phyloP scores from a whole-genome alignment of 2,888 invertebrate genomes.

The Dascillus cervinus region DNA sequence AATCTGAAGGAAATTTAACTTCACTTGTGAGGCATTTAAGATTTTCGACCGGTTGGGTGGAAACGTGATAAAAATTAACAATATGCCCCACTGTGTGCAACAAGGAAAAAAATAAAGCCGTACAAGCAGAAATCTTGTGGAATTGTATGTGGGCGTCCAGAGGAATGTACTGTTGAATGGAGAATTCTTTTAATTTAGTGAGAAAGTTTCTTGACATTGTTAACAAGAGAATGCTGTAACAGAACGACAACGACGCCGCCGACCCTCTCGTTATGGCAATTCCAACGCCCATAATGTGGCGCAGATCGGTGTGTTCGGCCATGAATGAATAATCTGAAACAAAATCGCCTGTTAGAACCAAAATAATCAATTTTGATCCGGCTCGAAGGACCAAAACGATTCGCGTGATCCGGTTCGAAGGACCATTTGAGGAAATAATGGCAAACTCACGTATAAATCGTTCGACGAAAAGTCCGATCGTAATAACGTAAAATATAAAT shows the following conservation, averaged over 20 bases:
- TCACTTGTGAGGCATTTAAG: slow-evolving; percentile 87
- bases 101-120: slow-evolving; percentile 86
- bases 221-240: slow-evolving; percentile 81
- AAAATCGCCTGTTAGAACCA: background rate
- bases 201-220: slow-evolving; percentile 91
- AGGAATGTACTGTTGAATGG: slow-evolving; percentile 89
- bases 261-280: slow-evolving; percentile 93
- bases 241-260: slow-evolving; percentile 89
- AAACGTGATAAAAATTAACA: slow-evolving; percentile 95
- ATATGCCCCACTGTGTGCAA: slow-evolving; percentile 91
- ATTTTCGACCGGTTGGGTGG: slow-evolving; percentile 90
- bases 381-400: too few species aligned
- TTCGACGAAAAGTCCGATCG: slow-evolving; percentile 88
- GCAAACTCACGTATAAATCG: slow-evolving; percentile 76
- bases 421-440: too few species aligned
- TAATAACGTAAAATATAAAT: slow-evolving; percentile 90
- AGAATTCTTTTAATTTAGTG: slow-evolving; percentile 89
- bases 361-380: slow-evolving; percentile 1
- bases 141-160: slow-evolving; percentile 93
- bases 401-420: too few species aligned
- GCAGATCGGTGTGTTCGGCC: slow-evolving; percentile 89
- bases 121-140: slow-evolving; percentile 94
- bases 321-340: slow-evolving; percentile 84
- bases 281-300: slow-evolving; percentile 96
- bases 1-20: slow-evolving; percentile 89